phyloP scores from a whole-genome alignment of 1,140 invertebrate genomes.

The Leptopilina clavipes region DNA sequence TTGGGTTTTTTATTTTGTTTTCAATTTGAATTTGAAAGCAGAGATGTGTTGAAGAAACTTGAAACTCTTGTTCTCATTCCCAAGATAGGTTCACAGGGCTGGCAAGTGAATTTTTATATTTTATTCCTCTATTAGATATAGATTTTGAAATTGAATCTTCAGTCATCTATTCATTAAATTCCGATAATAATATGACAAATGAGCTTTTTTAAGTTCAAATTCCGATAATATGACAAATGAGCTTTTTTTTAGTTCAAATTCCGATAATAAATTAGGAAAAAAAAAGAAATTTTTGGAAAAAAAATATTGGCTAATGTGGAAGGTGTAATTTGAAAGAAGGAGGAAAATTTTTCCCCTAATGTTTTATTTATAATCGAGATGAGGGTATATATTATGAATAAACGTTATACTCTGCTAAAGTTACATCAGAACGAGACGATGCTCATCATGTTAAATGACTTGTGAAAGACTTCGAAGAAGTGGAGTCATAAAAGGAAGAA shows the following conservation, averaged over 20 bases:
- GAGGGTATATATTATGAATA: not conserved
- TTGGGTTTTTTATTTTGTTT: not conserved
- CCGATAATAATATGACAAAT: too few relatives aligned
- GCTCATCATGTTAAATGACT: constrained; percentile 28
- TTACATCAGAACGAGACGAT: constrained; percentile 23
- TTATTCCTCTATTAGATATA: not conserved
- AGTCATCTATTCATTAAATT: too few relatives aligned
- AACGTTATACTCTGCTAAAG: not conserved
- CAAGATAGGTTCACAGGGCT: constrained; percentile 12
- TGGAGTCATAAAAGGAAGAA: not conserved
- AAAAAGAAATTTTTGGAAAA: too few relatives aligned
- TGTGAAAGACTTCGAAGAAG: constrained; percentile 23
- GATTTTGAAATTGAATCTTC: too few relatives aligned
- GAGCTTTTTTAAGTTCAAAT: too few relatives aligned
- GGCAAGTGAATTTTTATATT: not conserved
- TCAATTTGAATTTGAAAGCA: not conserved
- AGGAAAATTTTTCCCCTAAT: too few relatives aligned
- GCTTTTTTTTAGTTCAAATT: too few relatives aligned
- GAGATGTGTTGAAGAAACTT: not conserved
- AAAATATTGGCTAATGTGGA: too few relatives aligned
- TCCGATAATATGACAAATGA: too few relatives aligned
- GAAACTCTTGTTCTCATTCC: not conserved
- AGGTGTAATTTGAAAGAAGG: too few relatives aligned
- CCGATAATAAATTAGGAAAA: too few relatives aligned
- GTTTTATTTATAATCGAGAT: not conserved